Evolutionary conservation across 2,888 invertebrate genomes (phyloP).

Genomic region (Ephialtes manifestator): DNA sequence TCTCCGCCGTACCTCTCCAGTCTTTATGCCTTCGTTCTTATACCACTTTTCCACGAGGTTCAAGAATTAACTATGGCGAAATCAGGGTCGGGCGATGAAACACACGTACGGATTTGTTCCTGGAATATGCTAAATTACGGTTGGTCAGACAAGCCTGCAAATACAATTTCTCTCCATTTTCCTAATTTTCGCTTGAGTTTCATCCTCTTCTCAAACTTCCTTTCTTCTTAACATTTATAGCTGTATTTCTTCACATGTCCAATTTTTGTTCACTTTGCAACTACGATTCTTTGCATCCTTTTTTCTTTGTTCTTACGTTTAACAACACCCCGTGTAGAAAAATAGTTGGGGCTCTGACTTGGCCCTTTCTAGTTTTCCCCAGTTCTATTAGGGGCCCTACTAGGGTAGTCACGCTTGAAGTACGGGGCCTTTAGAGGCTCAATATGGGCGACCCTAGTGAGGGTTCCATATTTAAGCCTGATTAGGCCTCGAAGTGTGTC

Average conservation of each 20-base stretch:
- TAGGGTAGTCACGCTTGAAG: too few species aligned
- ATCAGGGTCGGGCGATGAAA: conserved; percentile 33
- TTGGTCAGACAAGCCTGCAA: conserved; percentile 27
- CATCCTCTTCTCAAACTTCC: conserved; percentile 17
- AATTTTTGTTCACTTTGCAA: background rate
- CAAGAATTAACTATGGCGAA: conserved; percentile 39
- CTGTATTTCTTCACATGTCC: background rate
- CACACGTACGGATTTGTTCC: conserved; percentile 41
- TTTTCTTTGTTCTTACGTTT: background rate
- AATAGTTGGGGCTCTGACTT: too few species aligned
- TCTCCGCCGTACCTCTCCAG: conserved; percentile 3
- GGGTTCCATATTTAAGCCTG: too few species aligned
- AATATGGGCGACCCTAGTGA: too few species aligned
- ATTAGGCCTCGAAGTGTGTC: too few species aligned
- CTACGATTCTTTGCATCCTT: background rate
- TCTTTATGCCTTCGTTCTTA: conserved; percentile 1
- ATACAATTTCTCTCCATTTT: conserved; percentile 41
- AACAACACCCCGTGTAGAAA: too few species aligned
- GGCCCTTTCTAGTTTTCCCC: too few species aligned
- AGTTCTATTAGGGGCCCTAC: too few species aligned
- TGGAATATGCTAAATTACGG: conserved; percentile 30
- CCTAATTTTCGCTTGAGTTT: conserved; percentile 25
- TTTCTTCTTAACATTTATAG: background rate
- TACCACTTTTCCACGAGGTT: conserved; percentile 13
- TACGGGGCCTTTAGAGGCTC: too few species aligned